These are phyloP conservation scores for Tigriopus californicus DNA, from an alignment of 2,888 invertebrate species.

Conservation along the genomic window DNA sequence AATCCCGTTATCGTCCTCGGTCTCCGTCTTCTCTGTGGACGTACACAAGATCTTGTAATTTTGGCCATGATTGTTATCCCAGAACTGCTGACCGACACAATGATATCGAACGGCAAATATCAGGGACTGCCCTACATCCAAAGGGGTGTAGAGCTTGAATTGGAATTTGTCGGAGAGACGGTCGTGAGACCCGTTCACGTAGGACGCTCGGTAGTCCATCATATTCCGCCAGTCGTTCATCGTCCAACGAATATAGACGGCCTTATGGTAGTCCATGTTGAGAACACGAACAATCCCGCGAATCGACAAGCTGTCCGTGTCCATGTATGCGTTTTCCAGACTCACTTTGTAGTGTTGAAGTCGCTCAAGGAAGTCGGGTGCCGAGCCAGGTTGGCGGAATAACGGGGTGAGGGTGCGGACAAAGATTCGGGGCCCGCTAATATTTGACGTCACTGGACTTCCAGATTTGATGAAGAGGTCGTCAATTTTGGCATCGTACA, in stretches of 20 bases:
- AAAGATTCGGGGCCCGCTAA: not conserved
- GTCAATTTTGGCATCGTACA: too few relatives aligned
- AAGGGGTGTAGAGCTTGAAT: slow-evolving; percentile 27
- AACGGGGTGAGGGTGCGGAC: slow-evolving; percentile 43
- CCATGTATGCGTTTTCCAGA: slow-evolving; percentile 50
- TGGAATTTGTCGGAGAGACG: slow-evolving; percentile 78
- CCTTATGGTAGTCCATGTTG: slow-evolving; percentile 78
- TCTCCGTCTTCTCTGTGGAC: too few relatives aligned
- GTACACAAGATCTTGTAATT: slow-evolving; percentile 41
- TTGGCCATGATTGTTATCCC: slow-evolving; percentile 76
- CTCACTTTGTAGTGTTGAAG: slow-evolving; percentile 58
- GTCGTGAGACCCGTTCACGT: slow-evolving; percentile 65
- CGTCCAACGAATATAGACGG: slow-evolving; percentile 67
- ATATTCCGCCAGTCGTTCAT: slow-evolving; percentile 68
- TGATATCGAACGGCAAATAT: slow-evolving; percentile 76
- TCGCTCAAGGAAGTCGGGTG: slow-evolving; percentile 48
- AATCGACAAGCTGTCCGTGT: slow-evolving; percentile 26
- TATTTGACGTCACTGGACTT: too few relatives aligned
- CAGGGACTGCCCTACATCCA: slow-evolving; percentile 50
- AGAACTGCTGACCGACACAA: slow-evolving; percentile 63
- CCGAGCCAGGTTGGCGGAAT: slow-evolving; percentile 63
- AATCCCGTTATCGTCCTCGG: too few relatives aligned
- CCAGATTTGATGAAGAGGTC: too few relatives aligned
- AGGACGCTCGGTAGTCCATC: slow-evolving; percentile 60
- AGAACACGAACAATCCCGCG: slow-evolving; percentile 55